phyloP scores from a whole-genome alignment of 2,797 vertebrate genomes.

The Ispidina picta region DNA sequence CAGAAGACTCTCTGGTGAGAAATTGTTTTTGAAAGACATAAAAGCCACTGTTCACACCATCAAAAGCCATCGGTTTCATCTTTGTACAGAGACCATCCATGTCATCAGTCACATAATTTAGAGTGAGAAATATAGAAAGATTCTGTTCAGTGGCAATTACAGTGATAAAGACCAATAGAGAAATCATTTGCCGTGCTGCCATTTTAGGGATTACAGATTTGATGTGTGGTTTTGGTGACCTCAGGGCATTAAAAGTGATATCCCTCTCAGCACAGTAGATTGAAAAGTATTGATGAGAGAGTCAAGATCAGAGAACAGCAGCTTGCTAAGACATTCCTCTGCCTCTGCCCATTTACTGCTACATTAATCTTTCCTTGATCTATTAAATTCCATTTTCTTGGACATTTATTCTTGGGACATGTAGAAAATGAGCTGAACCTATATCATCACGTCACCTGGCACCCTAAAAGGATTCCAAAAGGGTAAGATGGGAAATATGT shows the following conservation, averaged over 20 bases:
- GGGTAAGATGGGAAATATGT: not conserved
- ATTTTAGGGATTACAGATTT: constrained; percentile 42
- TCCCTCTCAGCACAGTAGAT: constrained; percentile 46
- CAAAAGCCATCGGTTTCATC: not conserved
- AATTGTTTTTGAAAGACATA: constrained; percentile 25
- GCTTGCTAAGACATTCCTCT: constrained; percentile 42
- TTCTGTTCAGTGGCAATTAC: constrained; percentile 54
- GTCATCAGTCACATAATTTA: constrained; percentile 35
- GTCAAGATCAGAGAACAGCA: constrained; percentile 23
- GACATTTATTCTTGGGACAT: constrained; percentile 17
- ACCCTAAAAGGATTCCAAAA: not conserved
- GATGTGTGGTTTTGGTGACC: constrained; percentile 34
- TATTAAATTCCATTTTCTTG: constrained; percentile 48
- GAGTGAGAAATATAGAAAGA: constrained; percentile 48
- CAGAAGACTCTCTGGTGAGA: constrained; percentile 29
- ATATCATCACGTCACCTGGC: not conserved
- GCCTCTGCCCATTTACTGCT: constrained; percentile 63
- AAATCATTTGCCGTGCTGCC: constrained; percentile 61
- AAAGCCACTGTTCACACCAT: constrained; percentile 24
- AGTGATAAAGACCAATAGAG: constrained; percentile 66
- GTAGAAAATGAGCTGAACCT: not conserved
- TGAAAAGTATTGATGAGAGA: constrained; percentile 73
- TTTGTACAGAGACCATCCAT: not conserved
- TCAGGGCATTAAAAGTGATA: constrained; percentile 41
- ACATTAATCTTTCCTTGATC: constrained; percentile 69